Evolutionary conservation across 2,113 vertebrate genomes (phyloP).

Genomic region (Pterocles gutturalis): DNA sequence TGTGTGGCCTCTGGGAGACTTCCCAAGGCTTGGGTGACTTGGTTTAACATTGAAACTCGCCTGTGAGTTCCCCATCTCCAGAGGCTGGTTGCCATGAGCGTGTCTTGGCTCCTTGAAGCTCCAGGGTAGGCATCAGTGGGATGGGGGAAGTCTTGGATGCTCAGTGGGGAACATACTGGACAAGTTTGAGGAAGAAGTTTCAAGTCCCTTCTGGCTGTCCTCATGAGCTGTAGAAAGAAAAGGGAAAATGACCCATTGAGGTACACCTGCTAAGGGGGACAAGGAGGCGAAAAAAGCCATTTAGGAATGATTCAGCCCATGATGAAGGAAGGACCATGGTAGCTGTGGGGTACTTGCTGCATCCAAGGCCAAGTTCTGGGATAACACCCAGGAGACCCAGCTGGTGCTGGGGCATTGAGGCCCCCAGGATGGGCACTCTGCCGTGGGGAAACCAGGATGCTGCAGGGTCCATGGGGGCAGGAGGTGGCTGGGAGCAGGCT

Average conservation of each 20-base stretch:
- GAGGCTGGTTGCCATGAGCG: not conserved
- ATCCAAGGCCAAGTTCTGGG: not conserved
- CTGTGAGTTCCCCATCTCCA: not conserved
- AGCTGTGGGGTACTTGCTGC: rapidly evolving
- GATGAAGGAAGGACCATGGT: not conserved
- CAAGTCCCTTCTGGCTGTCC: not conserved
- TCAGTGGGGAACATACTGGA: not conserved
- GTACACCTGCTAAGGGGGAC: not conserved
- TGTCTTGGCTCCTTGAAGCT: not conserved
- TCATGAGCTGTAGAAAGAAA: not conserved
- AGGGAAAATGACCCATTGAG: not conserved
- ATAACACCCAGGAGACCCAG: not conserved
- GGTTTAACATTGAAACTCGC: not conserved
- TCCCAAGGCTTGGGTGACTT: not conserved
- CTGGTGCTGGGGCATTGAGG: not conserved
- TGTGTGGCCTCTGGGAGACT: not conserved
- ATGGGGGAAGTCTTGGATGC: not conserved
- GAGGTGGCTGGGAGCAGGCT: not conserved
- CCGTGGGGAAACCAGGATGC: not conserved
- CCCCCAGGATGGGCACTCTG: not conserved
- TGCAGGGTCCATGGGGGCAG: rapidly evolving
- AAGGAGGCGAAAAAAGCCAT: no score
- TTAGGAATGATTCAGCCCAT: not conserved
- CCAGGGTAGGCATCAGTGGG: not conserved
- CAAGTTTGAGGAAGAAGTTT: not conserved